phyloP scores from a whole-genome alignment of 2,113 vertebrate genomes.

The Tursiops truncatus region DNA sequence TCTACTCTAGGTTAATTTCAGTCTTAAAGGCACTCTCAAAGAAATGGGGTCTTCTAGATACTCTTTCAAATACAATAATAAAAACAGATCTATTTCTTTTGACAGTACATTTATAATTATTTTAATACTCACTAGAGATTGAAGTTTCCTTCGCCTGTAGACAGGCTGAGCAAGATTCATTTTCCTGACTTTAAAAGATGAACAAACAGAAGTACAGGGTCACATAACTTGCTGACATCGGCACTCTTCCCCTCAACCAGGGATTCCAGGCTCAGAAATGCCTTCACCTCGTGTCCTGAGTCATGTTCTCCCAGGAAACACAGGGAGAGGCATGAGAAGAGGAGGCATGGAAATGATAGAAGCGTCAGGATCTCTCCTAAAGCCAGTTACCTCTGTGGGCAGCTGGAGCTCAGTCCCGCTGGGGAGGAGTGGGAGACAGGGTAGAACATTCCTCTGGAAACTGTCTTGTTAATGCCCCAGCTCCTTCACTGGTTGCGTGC shows the following conservation, averaged over 20 bases:
- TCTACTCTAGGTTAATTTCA: not conserved
- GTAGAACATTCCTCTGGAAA: not conserved
- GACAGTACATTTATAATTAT: not conserved
- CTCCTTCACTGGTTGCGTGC: not conserved
- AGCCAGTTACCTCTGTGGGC: not conserved
- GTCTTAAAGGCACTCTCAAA: not conserved
- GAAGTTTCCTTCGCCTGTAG: not conserved
- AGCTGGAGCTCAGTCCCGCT: not conserved
- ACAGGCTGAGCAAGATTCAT: not conserved
- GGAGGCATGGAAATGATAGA: not conserved
- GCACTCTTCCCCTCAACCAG: not conserved
- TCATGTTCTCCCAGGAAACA: not conserved
- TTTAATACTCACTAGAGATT: not conserved
- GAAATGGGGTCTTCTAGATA: not conserved
- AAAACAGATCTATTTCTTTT: not conserved
- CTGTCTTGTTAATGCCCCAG: not conserved
- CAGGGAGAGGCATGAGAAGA: not conserved
- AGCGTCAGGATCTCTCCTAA: not conserved
- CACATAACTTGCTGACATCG: not conserved
- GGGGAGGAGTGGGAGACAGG: not conserved
- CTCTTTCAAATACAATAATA: conserved; percentile 30
- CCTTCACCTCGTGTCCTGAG: not conserved
- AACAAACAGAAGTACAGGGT: not conserved
- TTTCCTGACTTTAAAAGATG: not conserved
- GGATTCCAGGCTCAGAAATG: not conserved